Percentiles rank a stretch among this genome's conserved stretches.
These are phyloP conservation scores for Scaptomyza pallida DNA, from an alignment of 1,140 invertebrate genomes.

Conservation along the genomic window DNA sequence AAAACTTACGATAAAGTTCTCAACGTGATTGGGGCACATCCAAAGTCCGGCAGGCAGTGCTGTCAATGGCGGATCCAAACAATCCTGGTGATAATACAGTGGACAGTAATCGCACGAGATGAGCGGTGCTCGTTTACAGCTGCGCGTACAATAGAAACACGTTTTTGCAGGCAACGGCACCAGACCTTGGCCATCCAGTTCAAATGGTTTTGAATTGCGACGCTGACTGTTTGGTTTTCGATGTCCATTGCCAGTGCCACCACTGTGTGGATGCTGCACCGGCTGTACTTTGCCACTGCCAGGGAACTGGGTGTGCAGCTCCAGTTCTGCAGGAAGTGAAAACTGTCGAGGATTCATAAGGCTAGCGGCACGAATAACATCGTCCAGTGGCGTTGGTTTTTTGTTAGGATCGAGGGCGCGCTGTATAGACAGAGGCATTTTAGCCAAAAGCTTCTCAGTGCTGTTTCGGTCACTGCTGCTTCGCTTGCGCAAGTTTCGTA, in stretches of 20 bases:
- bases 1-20: constrained; percentile 89
- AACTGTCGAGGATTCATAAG: constrained; percentile 95
- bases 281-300: constrained; percentile 89
- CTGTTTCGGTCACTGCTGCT: constrained; percentile 79
- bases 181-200: constrained; percentile 90
- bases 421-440: constrained; percentile 71
- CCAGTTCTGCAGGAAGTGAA: constrained; percentile 92
- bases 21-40: constrained; percentile 99
- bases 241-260: constrained; percentile 50
- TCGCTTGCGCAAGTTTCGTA: constrained; percentile 78
- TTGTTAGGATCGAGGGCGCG: constrained; percentile 82
- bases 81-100: constrained; percentile 94
- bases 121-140: constrained; percentile 92
- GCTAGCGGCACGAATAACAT: constrained; percentile 91
- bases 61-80: constrained; percentile 95
- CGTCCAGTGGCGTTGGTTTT: constrained; percentile 88
- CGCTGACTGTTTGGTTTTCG: constrained; percentile 64
- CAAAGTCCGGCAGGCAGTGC: constrained; percentile 93
- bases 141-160: constrained; percentile 93
- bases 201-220: constrained; percentile 85
- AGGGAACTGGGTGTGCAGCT: constrained; percentile 91
- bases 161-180: constrained; percentile 92
- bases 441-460: constrained; percentile 72
- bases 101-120: constrained; percentile 97
- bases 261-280: constrained; percentile 54